Base-by-base conservation (phyloP, 1,140 invertebrate species). In the Zaprionus camerounensis region DNA sequence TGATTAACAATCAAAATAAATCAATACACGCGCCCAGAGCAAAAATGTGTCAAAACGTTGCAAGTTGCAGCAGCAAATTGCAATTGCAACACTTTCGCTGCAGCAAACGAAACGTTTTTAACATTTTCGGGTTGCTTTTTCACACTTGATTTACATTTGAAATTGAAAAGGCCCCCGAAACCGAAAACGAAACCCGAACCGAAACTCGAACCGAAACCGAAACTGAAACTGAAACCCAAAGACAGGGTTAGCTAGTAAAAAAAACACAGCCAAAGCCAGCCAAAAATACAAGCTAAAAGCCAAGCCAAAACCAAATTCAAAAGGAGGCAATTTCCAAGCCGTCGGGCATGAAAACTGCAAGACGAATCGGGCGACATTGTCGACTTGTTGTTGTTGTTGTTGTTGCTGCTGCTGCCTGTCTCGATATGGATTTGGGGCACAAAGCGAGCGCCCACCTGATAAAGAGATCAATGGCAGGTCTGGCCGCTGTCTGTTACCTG, bases 61-160 rank as follows among this genome's bases (percentile, higher is more conserved):
- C 84, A 87, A 87, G 85, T 46, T 46, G 41, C 53, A 81, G 41
- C 53, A 81, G 84, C 84, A 88, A 90, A 88, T 88, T 88, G 84
- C 84, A 84, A 88, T 88, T 88, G 84, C 85, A 88, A 88, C 81
- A 88, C 84, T 88, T 88, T 88, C 84, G 85, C 84, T 85, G 85
- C 85, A 90, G 69, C 41, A 46, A 34, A 34, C 31, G 31, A 34
- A 34, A 46, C 41, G 41, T 46, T 46, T 46, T 66, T 56, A 62
- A 58, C 49, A 51, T 55, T 41, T 41, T 41, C 38, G 38, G 38
- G 38, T 41, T 41, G 41, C 41, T 76, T 90, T 88, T 88, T 88
- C 85, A 88, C 85, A 88, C 85, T 88, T 88, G 85, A 88, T 88
- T 90, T 90, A 88, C 85, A 88, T 88, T 88, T 88, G 88, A 90